These are phyloP conservation scores for Nowickia ferox DNA, from an alignment of 2,888 invertebrate genomes.

Conservation along the genomic window DNA sequence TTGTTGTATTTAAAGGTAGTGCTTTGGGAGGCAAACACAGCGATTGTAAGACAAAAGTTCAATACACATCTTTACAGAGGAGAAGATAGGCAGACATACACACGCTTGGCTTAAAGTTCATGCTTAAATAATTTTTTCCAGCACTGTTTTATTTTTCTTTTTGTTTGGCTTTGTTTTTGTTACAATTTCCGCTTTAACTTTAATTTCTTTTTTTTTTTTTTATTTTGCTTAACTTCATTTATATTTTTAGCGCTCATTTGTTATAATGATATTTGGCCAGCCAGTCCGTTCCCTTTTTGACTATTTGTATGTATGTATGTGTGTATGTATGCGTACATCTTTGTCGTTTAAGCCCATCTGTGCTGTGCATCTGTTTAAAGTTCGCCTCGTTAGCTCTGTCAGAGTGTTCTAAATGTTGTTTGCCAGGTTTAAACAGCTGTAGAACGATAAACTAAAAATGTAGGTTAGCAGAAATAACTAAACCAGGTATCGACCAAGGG, in stretches of 20 bases:
- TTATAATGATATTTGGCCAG: slow-evolving; percentile 61
- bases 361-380: slow-evolving; percentile 22
- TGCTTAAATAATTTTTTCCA: slow-evolving; percentile 43
- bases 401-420: slow-evolving; percentile 30
- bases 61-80: not conserved
- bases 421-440: slow-evolving; percentile 9
- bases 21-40: slow-evolving; percentile 12
- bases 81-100: not conserved
- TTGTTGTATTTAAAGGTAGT: not conserved
- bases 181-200: slow-evolving; percentile 67
- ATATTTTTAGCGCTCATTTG: slow-evolving; percentile 62
- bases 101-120: slow-evolving; percentile 66
- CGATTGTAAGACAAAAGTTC: slow-evolving; percentile 18
- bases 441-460: not conserved
- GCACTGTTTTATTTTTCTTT: not conserved
- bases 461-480: not conserved
- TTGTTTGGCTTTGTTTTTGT: slow-evolving; percentile 37
- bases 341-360: slow-evolving; percentile 26
- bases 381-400: not conserved
- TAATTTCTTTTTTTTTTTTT: slow-evolving; percentile 26
- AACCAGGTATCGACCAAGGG: not conserved
- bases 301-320: slow-evolving; percentile 3
- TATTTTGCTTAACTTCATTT: slow-evolving; percentile 32
- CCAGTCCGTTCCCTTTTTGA: slow-evolving; percentile 34
- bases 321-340: not conserved